A percentile compares a stretch with the other conserved stretches of the same genome.
Evolutionary conservation across 2,888 invertebrate genomes (phyloP).

Genomic region (Xylota segnis): DNA sequence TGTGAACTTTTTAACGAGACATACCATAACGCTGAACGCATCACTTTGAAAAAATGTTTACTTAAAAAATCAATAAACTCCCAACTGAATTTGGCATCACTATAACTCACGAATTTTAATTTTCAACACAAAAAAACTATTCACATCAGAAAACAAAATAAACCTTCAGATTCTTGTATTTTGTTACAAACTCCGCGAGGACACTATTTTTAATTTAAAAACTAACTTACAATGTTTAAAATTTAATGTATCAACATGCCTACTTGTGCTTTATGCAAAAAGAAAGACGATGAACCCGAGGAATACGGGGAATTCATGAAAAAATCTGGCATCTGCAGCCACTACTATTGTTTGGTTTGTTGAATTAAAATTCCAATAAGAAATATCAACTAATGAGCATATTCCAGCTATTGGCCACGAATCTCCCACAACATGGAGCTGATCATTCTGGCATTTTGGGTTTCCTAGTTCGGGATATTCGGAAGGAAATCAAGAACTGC

Average conservation of each 20-base stretch:
- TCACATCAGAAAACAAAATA: slow-evolving; percentile 1
- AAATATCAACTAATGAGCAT: background rate
- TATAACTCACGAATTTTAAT: background rate
- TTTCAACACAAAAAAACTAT: slow-evolving; percentile 16
- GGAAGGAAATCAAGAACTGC: slow-evolving; percentile 88
- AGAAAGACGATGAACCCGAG: slow-evolving; percentile 65
- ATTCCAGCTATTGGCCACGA: slow-evolving; percentile 88
- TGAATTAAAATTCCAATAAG: background rate
- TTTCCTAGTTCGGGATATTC: slow-evolving; percentile 89
- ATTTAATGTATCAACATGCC: slow-evolving; percentile 43
- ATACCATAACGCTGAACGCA: background rate
- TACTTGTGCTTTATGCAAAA: slow-evolving; percentile 42
- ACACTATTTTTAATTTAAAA: background rate
- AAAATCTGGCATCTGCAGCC: slow-evolving; percentile 78
- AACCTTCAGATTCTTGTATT: background rate
- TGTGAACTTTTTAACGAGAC: too few species aligned
- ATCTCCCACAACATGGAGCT: slow-evolving; percentile 88
- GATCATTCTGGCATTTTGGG: slow-evolving; percentile 91
- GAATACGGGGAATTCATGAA: slow-evolving; percentile 81
- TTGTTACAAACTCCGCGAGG: background rate
- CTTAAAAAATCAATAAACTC: background rate
- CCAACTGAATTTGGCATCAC: slow-evolving; percentile 15
- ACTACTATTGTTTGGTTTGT: slow-evolving; percentile 82
- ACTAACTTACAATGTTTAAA: background rate
- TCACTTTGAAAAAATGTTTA: background rate